These are phyloP conservation scores for Ochlodes sylvanus DNA, from an alignment of 2,888 invertebrate species.

Conservation along the genomic window DNA sequence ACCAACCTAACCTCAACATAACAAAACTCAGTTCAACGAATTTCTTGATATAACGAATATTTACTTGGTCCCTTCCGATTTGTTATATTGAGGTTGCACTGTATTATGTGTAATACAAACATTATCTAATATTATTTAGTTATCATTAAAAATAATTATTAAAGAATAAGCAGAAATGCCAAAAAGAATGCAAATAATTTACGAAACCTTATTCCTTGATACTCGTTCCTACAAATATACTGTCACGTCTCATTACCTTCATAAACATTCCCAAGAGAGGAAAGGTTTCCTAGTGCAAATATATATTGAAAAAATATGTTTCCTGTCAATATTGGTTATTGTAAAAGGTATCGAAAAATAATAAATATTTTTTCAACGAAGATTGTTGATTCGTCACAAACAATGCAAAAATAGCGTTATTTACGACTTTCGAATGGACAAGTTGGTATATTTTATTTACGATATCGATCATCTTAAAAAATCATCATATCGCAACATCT, in stretches of 20 bases:
- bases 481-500: neutral
- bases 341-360: neutral
- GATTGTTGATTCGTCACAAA: neutral
- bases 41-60: no score
- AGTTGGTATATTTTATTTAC: no score
- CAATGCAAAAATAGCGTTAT: neutral
- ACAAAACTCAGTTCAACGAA: no score
- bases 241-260: neutral
- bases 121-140: no score
- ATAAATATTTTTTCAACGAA: neutral
- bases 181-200: no score
- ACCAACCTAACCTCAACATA: no score
- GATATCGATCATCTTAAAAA: neutral
- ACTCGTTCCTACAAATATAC: neutral
- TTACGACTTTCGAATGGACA: no score
- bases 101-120: no score
- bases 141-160: no score
- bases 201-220: neutral
- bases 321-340: slow-evolving; percentile 2
- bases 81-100: no score
- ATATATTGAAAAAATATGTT: slow-evolving; percentile 7
- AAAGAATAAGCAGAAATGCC: no score
- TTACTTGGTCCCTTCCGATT: no score
- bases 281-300: neutral
- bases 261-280: neutral